A percentile compares a stretch with the other conserved stretches of the same genome.
These are phyloP conservation scores for Autographa gamma DNA, from an alignment of 2,888 invertebrate genomes.

Conservation along the genomic window DNA sequence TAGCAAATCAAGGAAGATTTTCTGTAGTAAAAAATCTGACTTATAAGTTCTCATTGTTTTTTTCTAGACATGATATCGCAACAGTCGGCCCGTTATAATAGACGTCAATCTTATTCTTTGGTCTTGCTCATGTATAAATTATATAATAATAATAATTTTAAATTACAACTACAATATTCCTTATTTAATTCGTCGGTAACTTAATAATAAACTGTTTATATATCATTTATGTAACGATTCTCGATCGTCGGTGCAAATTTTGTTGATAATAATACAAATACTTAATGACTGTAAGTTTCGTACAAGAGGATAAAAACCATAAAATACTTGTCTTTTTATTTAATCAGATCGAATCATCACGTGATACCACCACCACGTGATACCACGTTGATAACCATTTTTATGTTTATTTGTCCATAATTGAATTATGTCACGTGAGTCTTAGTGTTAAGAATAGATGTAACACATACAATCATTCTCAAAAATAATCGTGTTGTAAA, in stretches of 20 bases:
- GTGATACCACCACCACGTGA: too few relatives aligned
- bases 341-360: slow-evolving; percentile 11
- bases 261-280: neutral
- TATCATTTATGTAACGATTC: neutral
- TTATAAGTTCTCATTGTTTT: too few relatives aligned
- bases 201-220: neutral
- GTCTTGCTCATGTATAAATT: slow-evolving; percentile 1
- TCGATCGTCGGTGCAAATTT: neutral
- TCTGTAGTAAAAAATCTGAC: too few relatives aligned
- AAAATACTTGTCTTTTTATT: neutral
- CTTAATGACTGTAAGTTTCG: neutral
- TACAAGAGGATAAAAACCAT: neutral
- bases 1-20: too few relatives aligned
- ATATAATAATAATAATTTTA: neutral
- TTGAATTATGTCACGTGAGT: slow-evolving; percentile 40
- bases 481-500: slow-evolving; percentile 42
- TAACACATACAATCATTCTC: slow-evolving; percentile 36
- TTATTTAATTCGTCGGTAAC: neutral
- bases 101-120: neutral
- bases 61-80: neutral
- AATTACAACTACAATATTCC: neutral
- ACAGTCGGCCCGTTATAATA: neutral
- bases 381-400: slow-evolving; percentile 11
- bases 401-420: slow-evolving; percentile 20
- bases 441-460: slow-evolving; percentile 42